Conservation (phyloP, 2,888 invertebrate genomes). For the Cryptus armator region DNA sequence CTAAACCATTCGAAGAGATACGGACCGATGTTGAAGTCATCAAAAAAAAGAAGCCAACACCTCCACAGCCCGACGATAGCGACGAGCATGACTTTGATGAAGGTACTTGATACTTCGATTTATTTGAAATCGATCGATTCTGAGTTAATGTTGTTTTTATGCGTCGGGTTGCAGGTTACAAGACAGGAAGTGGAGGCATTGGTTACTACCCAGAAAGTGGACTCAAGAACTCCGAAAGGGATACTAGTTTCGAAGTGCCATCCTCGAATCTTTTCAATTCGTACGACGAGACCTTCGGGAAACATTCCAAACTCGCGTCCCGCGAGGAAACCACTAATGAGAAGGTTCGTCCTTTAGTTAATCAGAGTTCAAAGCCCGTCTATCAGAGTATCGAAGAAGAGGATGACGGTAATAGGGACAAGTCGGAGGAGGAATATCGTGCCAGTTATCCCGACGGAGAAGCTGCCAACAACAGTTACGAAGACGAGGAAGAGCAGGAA, state of each 20-base stretch:
- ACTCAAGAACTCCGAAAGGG: slow-evolving; percentile 55
- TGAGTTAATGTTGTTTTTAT: no score
- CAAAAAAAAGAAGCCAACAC: slow-evolving; percentile 77
- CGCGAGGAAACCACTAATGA: slow-evolving; percentile 8
- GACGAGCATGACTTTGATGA: slow-evolving; percentile 71
- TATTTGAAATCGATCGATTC: not conserved
- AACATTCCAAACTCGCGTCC: slow-evolving; percentile 70
- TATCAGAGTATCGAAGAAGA: slow-evolving; percentile 68
- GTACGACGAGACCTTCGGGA: slow-evolving; percentile 78
- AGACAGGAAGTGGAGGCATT: slow-evolving; percentile 10
- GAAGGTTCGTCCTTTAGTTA: not conserved
- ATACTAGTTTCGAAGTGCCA: slow-evolving; percentile 59
- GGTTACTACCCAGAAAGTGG: slow-evolving; percentile 67
- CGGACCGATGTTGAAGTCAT: slow-evolving; percentile 81
- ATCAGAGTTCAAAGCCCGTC: slow-evolving; percentile 45
- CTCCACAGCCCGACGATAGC: slow-evolving; percentile 71
- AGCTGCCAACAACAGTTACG: slow-evolving; percentile 61
- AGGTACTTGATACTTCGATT: slow-evolving; percentile 51
- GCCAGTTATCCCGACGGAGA: slow-evolving; percentile 35
- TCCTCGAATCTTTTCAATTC: slow-evolving; percentile 71
- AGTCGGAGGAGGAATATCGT: slow-evolving; percentile 54
- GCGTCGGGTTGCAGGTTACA: slow-evolving; percentile 14
- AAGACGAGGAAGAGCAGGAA: slow-evolving; percentile 74
- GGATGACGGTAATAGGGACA: slow-evolving; percentile 63
- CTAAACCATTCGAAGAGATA: slow-evolving; percentile 74